Evolutionary conservation across 2,888 invertebrate genomes (phyloP).

Genomic region (Diadromus collaris): DNA sequence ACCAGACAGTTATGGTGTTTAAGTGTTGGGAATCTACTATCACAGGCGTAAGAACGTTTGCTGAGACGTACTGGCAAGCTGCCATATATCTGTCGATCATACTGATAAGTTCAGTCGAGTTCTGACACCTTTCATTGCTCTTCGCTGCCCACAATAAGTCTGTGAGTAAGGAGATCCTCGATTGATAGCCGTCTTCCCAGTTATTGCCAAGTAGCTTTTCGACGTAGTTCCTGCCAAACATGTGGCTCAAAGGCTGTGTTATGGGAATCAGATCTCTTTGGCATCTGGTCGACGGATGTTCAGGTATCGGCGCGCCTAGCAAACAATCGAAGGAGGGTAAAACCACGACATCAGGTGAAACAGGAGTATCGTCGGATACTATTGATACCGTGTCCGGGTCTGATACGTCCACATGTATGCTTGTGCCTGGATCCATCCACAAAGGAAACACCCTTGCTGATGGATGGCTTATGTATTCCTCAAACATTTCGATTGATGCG

Average conservation of each 20-base stretch:
- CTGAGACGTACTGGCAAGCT: constrained; percentile 51
- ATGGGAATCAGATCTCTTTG: not conserved
- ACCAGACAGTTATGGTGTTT: constrained; percentile 50
- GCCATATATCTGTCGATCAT: constrained; percentile 35
- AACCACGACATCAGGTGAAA: not conserved
- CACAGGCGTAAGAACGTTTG: constrained; percentile 55
- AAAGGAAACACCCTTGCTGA: not conserved
- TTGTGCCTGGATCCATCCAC: not conserved
- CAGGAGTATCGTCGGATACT: not conserved
- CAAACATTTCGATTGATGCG: no score
- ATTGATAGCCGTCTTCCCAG: not conserved
- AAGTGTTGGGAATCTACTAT: constrained; percentile 45
- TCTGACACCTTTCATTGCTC: constrained; percentile 22
- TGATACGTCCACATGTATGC: not conserved
- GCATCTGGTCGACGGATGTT: not conserved
- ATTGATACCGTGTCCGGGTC: not conserved
- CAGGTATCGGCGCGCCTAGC: not conserved
- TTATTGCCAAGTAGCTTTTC: not conserved
- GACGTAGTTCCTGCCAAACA: not conserved
- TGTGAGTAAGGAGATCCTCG: not conserved
- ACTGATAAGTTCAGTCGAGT: not conserved
- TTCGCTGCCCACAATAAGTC: constrained; percentile 51
- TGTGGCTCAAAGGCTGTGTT: not conserved
- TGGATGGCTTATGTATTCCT: not conserved
- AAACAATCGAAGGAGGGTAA: constrained; percentile 43